phyloP scores from a whole-genome alignment of 1,140 invertebrate species.

The Calephelis nemesis region DNA sequence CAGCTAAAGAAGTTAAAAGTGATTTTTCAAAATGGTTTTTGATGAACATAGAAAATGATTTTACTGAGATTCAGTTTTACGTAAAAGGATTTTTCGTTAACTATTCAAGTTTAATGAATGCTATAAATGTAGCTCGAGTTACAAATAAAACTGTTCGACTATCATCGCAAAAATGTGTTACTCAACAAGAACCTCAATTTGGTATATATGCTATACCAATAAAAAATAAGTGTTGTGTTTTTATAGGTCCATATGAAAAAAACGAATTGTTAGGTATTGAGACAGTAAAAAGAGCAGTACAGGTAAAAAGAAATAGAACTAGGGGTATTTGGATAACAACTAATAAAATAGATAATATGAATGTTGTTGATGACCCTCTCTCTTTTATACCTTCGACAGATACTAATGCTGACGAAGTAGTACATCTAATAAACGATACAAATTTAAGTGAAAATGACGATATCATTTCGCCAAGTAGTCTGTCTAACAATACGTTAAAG shows the following conservation, averaged over 20 bases:
- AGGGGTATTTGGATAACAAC: constrained; percentile 65
- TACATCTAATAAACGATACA: constrained; percentile 20
- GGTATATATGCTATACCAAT: constrained; percentile 68
- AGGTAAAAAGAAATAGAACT: constrained; percentile 35
- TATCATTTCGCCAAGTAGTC: neutral
- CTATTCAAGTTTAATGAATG: constrained; percentile 59
- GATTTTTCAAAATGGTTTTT: constrained; percentile 67
- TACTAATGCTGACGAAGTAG: constrained; percentile 31
- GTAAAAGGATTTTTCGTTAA: constrained; percentile 68
- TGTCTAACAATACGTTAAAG: neutral
- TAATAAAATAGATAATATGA: constrained; percentile 58
- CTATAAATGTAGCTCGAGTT: constrained; percentile 54
- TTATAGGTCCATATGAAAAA: constrained; percentile 67
- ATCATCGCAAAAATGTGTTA: constrained; percentile 54
- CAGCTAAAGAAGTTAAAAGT: neutral
- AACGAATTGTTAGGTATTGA: constrained; percentile 62
- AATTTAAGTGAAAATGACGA: constrained; percentile 2
- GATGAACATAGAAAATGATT: constrained; percentile 69
- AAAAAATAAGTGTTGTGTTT: constrained; percentile 49
- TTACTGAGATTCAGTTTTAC: constrained; percentile 62
- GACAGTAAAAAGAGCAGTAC: constrained; percentile 42
- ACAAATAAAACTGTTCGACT: constrained; percentile 62
- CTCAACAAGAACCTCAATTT: constrained; percentile 48
- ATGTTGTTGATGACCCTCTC: constrained; percentile 64
- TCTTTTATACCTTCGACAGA: constrained; percentile 49